Conservation (phyloP, 2,113 vertebrate genomes). For the Xenus cinereus region DNA sequence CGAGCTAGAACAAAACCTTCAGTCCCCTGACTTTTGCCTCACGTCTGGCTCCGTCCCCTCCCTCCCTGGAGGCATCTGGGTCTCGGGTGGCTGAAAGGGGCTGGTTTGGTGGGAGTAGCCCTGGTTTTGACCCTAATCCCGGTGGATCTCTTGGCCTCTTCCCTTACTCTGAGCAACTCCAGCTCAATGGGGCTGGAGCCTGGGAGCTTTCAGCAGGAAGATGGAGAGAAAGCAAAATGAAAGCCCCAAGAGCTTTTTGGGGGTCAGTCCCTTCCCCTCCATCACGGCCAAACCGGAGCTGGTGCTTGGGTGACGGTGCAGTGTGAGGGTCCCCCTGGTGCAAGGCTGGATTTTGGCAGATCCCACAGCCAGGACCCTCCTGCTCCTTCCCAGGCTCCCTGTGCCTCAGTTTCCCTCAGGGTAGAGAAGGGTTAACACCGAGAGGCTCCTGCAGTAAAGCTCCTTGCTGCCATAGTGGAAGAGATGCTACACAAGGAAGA, state of each 20-base stretch:
- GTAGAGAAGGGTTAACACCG: background rate
- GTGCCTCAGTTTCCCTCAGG: background rate
- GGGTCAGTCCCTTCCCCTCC: background rate
- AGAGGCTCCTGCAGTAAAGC: background rate
- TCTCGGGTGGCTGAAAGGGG: background rate
- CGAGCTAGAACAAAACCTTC: accelerated
- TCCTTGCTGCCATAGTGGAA: background rate
- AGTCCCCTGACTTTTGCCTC: background rate
- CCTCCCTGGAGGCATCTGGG: accelerated
- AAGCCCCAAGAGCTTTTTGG: background rate
- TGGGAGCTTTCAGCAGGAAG: background rate
- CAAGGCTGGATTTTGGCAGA: background rate
- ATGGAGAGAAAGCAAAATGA: background rate
- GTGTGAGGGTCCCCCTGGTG: background rate
- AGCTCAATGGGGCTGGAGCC: background rate
- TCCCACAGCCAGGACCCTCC: background rate
- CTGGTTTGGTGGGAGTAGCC: background rate
- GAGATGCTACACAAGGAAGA: background rate
- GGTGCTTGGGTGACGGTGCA: background rate
- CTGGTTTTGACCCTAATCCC: accelerated
- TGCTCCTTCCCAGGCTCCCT: background rate
- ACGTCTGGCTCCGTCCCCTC: accelerated
- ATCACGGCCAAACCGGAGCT: accelerated
- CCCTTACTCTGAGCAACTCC: background rate
- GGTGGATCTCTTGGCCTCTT: accelerated